phyloP scores from a whole-genome alignment of 2,888 invertebrate genomes.

The Andrena trimmerana region DNA sequence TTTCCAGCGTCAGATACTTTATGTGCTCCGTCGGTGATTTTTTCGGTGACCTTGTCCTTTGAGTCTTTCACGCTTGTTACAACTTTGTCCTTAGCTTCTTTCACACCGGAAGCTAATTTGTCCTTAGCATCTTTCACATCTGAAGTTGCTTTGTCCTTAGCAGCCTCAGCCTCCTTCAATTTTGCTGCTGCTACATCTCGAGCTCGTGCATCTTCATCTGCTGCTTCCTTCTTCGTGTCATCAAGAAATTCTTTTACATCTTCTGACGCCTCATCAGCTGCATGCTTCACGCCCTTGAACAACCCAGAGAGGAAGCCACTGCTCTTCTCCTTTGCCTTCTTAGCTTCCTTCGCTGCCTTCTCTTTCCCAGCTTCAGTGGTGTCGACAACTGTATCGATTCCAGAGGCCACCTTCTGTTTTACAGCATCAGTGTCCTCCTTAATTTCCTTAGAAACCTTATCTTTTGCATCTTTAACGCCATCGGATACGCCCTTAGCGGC shows the following conservation, averaged over 20 bases:
- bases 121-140: slow-evolving; percentile 44
- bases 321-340: slow-evolving; percentile 73
- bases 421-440: slow-evolving; percentile 65
- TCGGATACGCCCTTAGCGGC: slow-evolving; percentile 51
- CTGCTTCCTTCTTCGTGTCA: slow-evolving; percentile 70
- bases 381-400: slow-evolving; percentile 75
- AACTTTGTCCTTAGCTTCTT: slow-evolving; percentile 61
- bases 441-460: slow-evolving; percentile 58
- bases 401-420: slow-evolving; percentile 55
- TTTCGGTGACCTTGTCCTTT: slow-evolving; percentile 51
- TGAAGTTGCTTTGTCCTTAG: slow-evolving; percentile 44
- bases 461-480: slow-evolving; percentile 24
- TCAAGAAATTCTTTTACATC: slow-evolving; percentile 71
- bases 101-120: slow-evolving; percentile 24
- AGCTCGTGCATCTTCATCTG: slow-evolving; percentile 62
- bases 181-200: slow-evolving; percentile 57
- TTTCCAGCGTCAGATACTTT: slow-evolving; percentile 71
- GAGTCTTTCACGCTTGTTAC: slow-evolving; percentile 48
- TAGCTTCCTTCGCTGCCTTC: slow-evolving; percentile 67
- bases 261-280: slow-evolving; percentile 65
- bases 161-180: slow-evolving; percentile 37
- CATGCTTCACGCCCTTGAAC: slow-evolving; percentile 74
- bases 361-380: slow-evolving; percentile 84
- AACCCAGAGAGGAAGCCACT: slow-evolving; percentile 73
- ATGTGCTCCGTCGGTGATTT: slow-evolving; percentile 76